Evolutionary conservation across 1,140 invertebrate species (phyloP), one percentile per base, ranked within the genome.

Genomic region (Tetragonula clypearis): DNA sequence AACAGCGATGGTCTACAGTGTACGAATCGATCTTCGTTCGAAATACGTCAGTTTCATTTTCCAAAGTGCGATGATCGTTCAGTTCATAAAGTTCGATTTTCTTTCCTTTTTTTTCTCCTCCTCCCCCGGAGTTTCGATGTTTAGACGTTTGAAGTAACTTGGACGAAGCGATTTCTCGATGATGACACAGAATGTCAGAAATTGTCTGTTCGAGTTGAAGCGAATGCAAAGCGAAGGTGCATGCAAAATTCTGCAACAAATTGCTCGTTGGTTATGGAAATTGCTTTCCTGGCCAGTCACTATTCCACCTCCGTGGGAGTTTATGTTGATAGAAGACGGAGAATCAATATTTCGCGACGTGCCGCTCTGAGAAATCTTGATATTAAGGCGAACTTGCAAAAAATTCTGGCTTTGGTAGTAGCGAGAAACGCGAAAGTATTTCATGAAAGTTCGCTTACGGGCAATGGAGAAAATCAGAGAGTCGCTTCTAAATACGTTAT

Each of bases 211-310:
- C 72, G 72, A 19, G 9, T 73, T 19, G 71, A 73, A 56, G 30
- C 26, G 11, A 19, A 26, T 21, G 17, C n/a, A 53, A n/a, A 26
- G 53, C 19, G 56, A 74, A 53, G 26, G 17, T n/a, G n/a, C 15
- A 15, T 5, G 53, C 23, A 30, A 56, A 74, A 74, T 74, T 74
- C 12, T 56, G 49, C 12, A 53, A n/a, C 53, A 55, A 74, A 56
- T 74, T 74, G 73, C 73, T 56, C 19, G 73, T 74, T 74, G 73
- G 53, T 74, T 74, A 74, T 74, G 49, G 73, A 74, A 74, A 74
- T 74, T 74, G 73, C 53, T 74, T 74, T 74, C 19, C 49, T 55
- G 30, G 4, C 49, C 17, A n/a, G 73, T 12, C 19, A 74, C 53
- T 11, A 26, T 21, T 73, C n/a, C 49, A 11, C 73, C 30, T 21